Evolutionary conservation across 2,113 vertebrate genomes (phyloP).

Genomic region (Oreotrochilus melanogaster): DNA sequence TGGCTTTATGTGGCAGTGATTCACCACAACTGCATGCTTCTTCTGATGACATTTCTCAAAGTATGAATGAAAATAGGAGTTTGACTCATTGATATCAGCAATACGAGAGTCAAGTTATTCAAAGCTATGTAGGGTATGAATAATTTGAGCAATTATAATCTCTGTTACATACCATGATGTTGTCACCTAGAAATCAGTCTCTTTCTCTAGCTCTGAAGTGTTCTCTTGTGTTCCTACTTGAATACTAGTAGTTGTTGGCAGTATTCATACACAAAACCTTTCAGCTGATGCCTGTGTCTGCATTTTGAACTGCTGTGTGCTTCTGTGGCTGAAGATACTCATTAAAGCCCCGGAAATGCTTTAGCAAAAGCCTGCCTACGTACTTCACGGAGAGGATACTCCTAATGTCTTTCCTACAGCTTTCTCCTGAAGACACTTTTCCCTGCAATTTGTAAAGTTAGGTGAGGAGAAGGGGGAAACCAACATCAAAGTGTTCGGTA

Average conservation of each 20-base stretch:
- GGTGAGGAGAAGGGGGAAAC: neutral
- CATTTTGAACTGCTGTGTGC: neutral
- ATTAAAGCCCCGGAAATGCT: neutral
- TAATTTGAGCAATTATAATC: neutral
- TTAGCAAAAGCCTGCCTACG: neutral
- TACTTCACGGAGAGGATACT: neutral
- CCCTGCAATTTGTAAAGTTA: neutral
- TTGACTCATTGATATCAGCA: neutral
- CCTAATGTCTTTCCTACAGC: neutral
- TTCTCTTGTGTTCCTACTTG: neutral
- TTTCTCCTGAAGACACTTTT: neutral
- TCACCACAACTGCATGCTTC: neutral
- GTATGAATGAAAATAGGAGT: neutral
- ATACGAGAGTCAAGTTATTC: neutral
- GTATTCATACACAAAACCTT: neutral
- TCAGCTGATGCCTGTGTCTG: neutral
- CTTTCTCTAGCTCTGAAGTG: neutral
- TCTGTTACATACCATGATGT: neutral
- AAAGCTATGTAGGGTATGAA: neutral
- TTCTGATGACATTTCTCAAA: neutral
- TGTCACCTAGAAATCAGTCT: neutral
- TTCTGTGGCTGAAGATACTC: neutral
- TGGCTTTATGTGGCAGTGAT: neutral
- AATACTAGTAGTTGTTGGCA: neutral
- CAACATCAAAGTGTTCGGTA: neutral